Percentiles rank a stretch among this genome's conserved stretches.
phyloP scores from a whole-genome alignment of 2,888 invertebrate species.

The Antheraea assamensis region DNA sequence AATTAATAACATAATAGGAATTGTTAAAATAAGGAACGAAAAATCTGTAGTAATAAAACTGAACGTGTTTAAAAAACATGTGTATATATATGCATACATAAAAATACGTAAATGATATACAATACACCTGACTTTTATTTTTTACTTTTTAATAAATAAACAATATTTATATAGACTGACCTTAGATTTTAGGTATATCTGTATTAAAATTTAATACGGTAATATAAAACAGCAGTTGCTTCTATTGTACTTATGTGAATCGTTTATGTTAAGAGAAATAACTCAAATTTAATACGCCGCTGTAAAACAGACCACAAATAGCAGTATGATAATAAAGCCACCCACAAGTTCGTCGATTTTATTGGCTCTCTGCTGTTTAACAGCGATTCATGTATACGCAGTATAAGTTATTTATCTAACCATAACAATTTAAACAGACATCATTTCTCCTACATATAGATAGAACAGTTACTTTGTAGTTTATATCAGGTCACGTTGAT shows the following conservation, averaged over 20 bases:
- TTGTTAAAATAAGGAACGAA: no score
- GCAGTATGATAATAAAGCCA: slow-evolving; percentile 20
- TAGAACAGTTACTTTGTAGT: background rate
- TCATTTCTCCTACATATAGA: background rate
- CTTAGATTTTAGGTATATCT: background rate
- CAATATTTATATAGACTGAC: background rate
- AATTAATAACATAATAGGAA: no score
- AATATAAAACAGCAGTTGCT: background rate
- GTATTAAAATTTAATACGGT: background rate
- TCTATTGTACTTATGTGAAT: background rate
- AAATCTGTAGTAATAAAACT: background rate
- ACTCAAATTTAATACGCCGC: slow-evolving; percentile 19
- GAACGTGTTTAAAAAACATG: background rate
- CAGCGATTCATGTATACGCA: background rate
- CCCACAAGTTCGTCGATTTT: slow-evolving; percentile 18
- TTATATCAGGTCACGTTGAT: background rate
- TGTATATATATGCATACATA: background rate
- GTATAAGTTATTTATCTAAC: background rate
- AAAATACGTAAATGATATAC: background rate
- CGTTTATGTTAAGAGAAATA: slow-evolving; percentile 11
- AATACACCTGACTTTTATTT: background rate
- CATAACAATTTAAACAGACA: background rate
- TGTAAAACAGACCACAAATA: slow-evolving; percentile 22
- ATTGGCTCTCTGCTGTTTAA: background rate
- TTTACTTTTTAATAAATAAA: background rate